These are phyloP conservation scores for Masnerella sp. DNA, from an alignment of 2,888 invertebrate species.

Conservation along the genomic window DNA sequence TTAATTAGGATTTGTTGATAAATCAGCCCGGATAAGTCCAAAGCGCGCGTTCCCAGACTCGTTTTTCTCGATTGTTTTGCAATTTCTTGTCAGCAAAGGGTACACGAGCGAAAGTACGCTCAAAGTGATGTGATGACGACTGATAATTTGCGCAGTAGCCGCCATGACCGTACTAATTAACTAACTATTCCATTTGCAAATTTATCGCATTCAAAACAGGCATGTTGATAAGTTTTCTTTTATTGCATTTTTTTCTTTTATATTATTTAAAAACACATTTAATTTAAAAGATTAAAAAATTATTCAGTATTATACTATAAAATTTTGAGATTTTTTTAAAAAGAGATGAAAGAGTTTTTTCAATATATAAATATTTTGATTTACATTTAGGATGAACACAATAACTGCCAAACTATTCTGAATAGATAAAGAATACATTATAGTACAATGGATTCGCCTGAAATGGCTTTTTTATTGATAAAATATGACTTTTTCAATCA, in stretches of 20 bases:
- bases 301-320: no score
- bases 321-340: no score
- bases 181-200: constrained; percentile 27
- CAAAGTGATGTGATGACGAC: constrained; percentile 54
- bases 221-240: background rate
- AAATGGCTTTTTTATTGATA: background rate
- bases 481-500: background rate
- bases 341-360: no score
- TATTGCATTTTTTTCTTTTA: no score
- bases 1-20: constrained; percentile 51
- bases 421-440: no score
- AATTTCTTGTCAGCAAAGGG: constrained; percentile 46
- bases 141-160: constrained; percentile 40
- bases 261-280: no score
- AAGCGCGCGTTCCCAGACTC: constrained; percentile 49
- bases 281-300: no score
- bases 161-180: constrained; percentile 32
- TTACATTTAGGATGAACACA: constrained; percentile 2
- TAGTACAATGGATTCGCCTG: no score
- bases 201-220: background rate
- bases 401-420: background rate
- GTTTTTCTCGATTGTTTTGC: constrained; percentile 56
- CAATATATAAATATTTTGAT: constrained; percentile 32
- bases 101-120: constrained; percentile 41
- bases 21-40: constrained; percentile 36